Percentiles rank a stretch among this genome's conserved stretches.
These are phyloP conservation scores for Microctonus hyperodae DNA, from an alignment of 2,888 invertebrate genomes.

Conservation along the genomic window DNA sequence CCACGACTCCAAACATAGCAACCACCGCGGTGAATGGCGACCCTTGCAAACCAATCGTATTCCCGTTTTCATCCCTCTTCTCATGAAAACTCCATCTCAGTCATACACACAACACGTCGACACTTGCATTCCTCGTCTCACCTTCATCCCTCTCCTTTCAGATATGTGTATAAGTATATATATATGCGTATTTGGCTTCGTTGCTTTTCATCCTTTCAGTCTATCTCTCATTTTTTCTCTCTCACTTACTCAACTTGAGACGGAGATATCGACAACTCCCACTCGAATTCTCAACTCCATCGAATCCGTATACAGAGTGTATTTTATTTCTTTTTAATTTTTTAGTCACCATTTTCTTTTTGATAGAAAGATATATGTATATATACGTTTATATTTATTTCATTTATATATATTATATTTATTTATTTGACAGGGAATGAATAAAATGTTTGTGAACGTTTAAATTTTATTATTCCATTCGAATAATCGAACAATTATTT, in stretches of 20 bases:
- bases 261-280: slow-evolving; percentile 26
- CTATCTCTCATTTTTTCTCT: slow-evolving; percentile 18
- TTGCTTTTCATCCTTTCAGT: neutral
- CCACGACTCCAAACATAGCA: slow-evolving; percentile 49
- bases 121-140: neutral
- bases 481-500: neutral
- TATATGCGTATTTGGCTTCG: neutral
- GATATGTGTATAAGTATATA: no score
- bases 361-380: no score
- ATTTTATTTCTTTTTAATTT: neutral
- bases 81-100: slow-evolving; percentile 45
- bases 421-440: neutral
- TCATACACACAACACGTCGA: neutral
- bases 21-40: slow-evolving; percentile 60
- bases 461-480: neutral
- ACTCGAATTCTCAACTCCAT: slow-evolving; percentile 23
- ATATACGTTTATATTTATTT: neutral
- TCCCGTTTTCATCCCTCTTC: slow-evolving; percentile 63
- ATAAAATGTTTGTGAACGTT: neutral
- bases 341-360: neutral
- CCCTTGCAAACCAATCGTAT: slow-evolving; percentile 64
- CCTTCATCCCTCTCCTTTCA: no score
- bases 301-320: neutral
- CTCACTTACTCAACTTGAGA: slow-evolving; percentile 27
- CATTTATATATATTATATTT: no score